phyloP scores from a whole-genome alignment of 2,797 vertebrate genomes.

The Ispidina picta region DNA sequence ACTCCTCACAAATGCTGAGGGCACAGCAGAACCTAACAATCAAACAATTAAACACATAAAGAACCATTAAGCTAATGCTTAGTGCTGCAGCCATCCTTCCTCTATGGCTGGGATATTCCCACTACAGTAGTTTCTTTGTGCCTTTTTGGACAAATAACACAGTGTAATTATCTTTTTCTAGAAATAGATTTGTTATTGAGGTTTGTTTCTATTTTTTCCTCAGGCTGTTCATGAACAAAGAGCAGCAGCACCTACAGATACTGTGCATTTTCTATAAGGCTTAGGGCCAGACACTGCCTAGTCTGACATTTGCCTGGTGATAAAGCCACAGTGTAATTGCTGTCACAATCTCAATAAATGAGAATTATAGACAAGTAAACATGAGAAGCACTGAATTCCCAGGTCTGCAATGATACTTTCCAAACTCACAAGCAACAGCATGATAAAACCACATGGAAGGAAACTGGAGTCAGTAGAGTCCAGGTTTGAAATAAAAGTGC shows the following conservation, averaged over 20 bases:
- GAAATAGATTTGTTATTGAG: background rate
- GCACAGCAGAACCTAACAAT: background rate
- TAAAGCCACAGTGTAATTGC: background rate
- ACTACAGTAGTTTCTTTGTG: background rate
- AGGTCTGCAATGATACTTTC: background rate
- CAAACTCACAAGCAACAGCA: background rate
- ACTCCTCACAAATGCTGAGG: background rate
- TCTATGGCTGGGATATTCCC: background rate
- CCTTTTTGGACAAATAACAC: background rate
- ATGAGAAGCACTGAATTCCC: background rate
- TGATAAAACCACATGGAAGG: background rate
- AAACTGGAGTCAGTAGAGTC: background rate
- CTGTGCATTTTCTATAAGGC: background rate
- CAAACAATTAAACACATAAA: constrained; percentile 14
- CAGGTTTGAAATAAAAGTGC: background rate
- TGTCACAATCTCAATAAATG: background rate
- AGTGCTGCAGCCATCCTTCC: background rate
- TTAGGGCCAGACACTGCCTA: background rate
- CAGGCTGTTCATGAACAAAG: background rate
- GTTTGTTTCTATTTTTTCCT: background rate
- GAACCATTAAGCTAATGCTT: background rate
- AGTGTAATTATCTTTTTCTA: background rate
- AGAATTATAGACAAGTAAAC: background rate
- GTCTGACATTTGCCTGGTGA: background rate
- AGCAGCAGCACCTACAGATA: background rate